Base-by-base conservation (phyloP, 2,113 vertebrate genomes). In the Callocephalon fimbriatum region DNA sequence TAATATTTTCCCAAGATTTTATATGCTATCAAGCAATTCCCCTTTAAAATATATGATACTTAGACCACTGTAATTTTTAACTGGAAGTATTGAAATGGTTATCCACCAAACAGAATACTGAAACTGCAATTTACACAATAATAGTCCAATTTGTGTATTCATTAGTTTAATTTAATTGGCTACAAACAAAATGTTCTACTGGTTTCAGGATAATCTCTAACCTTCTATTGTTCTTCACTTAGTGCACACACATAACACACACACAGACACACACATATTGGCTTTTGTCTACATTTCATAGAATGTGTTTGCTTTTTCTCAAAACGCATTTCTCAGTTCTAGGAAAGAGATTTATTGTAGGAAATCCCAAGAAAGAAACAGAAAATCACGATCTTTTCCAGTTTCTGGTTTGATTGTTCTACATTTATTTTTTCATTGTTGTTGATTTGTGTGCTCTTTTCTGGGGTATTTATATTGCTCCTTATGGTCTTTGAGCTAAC, bases 141-240 rank as follows among this genome's bases (percentile, higher is more conserved):
- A 91, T 91, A 31, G 6, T 8, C 8, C 78, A 11, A 81, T 96
- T 94, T 96, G 48, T 83, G 94, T 96, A 90, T 84, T 86, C 67
- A 96, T 96, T 95, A 75, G 0, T 62, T 95, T 80, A 4, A 73
- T 96, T 95, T 90, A 87, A 94, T 93, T 92, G 94, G 29, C 14
- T 12, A 1, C 17, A 74, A 96, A 66, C 51, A 86, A 86, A 86
- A n/a, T 58, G 26, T 71, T 94, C 42, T 63, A 93, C 73, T 91
- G 26, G 40, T 91, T 95, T 88, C 40, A 58, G 40, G 56, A 73
- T 90, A 87, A 92, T 93, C 58, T 93, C 53, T 94, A 96, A 72
- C 48, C 37, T 90, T 70, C 59, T 90, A 26, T 42, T 92, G 25
- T 51, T 95, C 54, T 96, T 92, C 48, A 35, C 76, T 82, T 71